Evolutionary conservation across 2,797 vertebrate genomes (phyloP), one percentile per base, ranked within the genome.

Genomic region (Arnoldichthys spilopterus): DNA sequence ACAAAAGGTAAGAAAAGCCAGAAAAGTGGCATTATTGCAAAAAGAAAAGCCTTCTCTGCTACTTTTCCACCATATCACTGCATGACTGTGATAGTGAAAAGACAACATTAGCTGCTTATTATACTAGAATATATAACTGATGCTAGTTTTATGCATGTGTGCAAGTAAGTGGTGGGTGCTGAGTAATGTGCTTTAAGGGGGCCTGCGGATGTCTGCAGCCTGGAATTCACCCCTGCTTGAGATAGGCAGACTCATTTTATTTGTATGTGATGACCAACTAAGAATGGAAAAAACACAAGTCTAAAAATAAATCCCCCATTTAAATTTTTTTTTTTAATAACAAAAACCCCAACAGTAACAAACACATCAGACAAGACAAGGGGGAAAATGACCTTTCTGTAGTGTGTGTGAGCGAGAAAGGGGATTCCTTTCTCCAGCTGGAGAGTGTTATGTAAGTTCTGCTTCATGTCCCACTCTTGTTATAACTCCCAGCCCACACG

Each of bases 401-500:
- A 63, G 64, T 80, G 70, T 13, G 6, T 54, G 43, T 69, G 62
- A 81, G 26, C 40, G 76, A 73, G 47, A 76, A 73, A 15, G 69
- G 64, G 72, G 73, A 68, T 72, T 67, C 74, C 30, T 59, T 66
- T 80, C 43, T 61, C 62, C 59, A 64, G 75, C 74, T 83, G 76
- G 74, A 82, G 78, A 32, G 76, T 53, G 79, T 85, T 83, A 83
- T 79, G 81, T 76, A 85, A 79, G 74, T 70, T 78, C 74, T 81
- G 79, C 79, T 85, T 83, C 73, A 53, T 83, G 75, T 70, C 76
- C 81, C 81, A 81, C 76, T 81, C 82, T 72, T 67, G 77, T 76
- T 84, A 74, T 76, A 82, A 81, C 83, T 78, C 72, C 26, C 82
- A 56, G 74, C 85, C 83, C 82, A 85, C 83, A 82, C 83, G 77